Base-by-base conservation (phyloP, 2,888 invertebrate species). In the Alentia gelatinosa region DNA sequence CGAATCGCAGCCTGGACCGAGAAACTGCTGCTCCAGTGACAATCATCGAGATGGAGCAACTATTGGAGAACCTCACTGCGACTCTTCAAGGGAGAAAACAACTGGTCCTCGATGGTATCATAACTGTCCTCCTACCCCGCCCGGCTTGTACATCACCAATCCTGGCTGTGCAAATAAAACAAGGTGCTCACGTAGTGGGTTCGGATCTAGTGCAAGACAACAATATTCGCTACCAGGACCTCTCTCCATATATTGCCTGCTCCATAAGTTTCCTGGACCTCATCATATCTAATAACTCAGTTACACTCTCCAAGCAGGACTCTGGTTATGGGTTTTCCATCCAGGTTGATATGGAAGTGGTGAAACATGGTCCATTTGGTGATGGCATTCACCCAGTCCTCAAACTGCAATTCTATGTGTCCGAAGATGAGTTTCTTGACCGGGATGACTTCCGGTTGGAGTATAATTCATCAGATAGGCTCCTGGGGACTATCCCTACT, bases 171-270 rank as follows among this genome's bases (percentile, higher is more conserved):
- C 7, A 19, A 1, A 26, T 86, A 0, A 26, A 26, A 1, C 86
- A 40, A 47, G 86, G 47, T 0, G 47, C 86, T 1, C 86, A 86
- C 33, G 47, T 86, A 15, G 42, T 5, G 15, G 86, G 86, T 47
- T 47, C 26, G 23, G 86, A 86, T 30, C 30, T 12, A 26, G 33
- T 47, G 4, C 26, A 47, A 30, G 30, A 47, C 33, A 86, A 86
- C 50, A 86, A 86, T 47, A 33, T 86, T 26, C 50, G 42, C 50
- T 86, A 26, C 47, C 47, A 47, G 86, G 30, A 42, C 79, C 79
- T 79, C 3, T 9, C 35, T 3, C 37, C 5, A 3, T 39, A 19
- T 23, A 35, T 39, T 12, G 39, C 37, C 33, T 86, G 86, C 86
- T 86, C 86, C 30, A 47, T 26, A 15, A 23, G 42, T 30, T 86